phyloP scores from a whole-genome alignment of 2,888 invertebrate species.

The Pterobdella sp. region DNA sequence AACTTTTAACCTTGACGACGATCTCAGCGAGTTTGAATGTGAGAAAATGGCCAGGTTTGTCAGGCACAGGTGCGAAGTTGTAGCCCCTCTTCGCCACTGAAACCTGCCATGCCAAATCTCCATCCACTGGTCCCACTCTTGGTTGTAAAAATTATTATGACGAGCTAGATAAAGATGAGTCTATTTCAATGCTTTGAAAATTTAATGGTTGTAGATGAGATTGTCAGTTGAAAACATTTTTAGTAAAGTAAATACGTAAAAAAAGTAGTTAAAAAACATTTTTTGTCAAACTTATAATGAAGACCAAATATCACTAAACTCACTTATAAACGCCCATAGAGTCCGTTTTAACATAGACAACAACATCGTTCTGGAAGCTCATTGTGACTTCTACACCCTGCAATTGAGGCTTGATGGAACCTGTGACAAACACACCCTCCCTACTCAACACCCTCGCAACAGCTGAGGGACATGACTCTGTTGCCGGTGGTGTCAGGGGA shows the following conservation, averaged over 20 bases:
- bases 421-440: conserved; percentile 54
- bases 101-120: conserved; percentile 63
- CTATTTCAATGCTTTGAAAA: no score
- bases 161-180: no score
- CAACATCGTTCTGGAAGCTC: conserved; percentile 39
- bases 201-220: no score
- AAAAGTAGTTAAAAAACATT: no score
- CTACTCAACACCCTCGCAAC: conserved; percentile 44
- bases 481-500: conserved; percentile 19
- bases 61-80: conserved; percentile 63
- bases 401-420: conserved; percentile 58
- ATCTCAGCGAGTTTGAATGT: conserved; percentile 81
- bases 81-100: conserved; percentile 78
- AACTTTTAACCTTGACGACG: conserved; percentile 44
- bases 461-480: conserved; percentile 43
- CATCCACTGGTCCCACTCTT: conserved; percentile 76
- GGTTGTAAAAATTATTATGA: no score
- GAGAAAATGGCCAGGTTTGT: conserved; percentile 63
- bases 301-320: neutral
- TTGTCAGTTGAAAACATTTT: no score
- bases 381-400: conserved; percentile 51
- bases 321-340: conserved; percentile 64
- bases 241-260: no score
- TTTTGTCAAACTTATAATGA: no score
- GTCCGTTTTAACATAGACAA: conserved; percentile 56